Conservation (phyloP, 2,888 invertebrate species). For the Noctuana brunneofusca region DNA sequence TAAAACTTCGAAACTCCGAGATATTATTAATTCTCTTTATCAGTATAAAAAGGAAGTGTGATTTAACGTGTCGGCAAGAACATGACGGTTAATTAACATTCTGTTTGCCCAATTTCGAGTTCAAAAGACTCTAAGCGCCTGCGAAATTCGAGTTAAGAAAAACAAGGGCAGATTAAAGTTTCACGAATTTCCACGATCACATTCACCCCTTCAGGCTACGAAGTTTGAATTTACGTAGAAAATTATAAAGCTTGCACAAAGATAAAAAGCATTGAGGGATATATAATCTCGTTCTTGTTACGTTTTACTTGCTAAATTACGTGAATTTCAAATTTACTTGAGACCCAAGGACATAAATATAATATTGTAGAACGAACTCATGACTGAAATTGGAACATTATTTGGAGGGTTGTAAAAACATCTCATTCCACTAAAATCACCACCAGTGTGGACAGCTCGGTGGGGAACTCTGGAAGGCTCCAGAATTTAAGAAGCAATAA, state of each 20-base stretch:
- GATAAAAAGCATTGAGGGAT: neutral
- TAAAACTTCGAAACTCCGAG: neutral
- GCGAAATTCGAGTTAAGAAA: conserved; percentile 7
- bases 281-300: neutral
- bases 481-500: too few species aligned
- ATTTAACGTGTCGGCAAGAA: conserved; percentile 4
- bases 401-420: too few species aligned
- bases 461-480: too few species aligned
- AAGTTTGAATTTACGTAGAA: conserved; percentile 1
- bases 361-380: too few species aligned
- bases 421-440: too few species aligned
- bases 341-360: neutral
- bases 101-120: conserved; percentile 24
- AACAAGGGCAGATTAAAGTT: conserved; percentile 21
- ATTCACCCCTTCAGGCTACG: neutral
- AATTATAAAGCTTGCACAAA: neutral
- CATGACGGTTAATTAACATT: conserved; percentile 19
- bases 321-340: neutral
- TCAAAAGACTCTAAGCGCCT: neutral
- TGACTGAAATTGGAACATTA: too few species aligned
- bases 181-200: conserved; percentile 8
- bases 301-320: neutral
- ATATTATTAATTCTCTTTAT: conserved; percentile 8
- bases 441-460: too few species aligned
- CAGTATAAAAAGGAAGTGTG: neutral